phyloP scores from a whole-genome alignment of 2,797 vertebrate genomes.

The Kryptolebias ocellatus region DNA sequence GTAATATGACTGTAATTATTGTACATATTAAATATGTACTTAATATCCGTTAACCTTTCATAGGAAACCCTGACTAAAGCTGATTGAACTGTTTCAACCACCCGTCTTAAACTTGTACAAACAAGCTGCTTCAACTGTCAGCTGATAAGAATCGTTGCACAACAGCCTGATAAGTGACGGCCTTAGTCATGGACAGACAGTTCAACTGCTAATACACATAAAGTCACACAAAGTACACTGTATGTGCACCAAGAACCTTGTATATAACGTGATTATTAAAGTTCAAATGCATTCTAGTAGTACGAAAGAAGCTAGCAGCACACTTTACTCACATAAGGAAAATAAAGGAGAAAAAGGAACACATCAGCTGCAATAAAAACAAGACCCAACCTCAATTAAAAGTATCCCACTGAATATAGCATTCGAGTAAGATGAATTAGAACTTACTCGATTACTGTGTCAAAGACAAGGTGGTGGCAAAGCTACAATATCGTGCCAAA shows the following conservation, averaged over 20 bases:
- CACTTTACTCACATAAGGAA: no score
- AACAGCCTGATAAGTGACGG: slow-evolving; percentile 25
- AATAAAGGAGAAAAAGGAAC: neutral
- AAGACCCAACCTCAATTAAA: neutral
- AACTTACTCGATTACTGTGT: no score
- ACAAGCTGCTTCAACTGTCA: neutral
- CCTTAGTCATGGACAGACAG: neutral
- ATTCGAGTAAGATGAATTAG: no score
- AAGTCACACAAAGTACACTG: neutral
- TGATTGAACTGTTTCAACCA: slow-evolving; percentile 15
- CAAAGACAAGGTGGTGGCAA: slow-evolving; percentile 3
- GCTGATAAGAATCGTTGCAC: slow-evolving; percentile 56
- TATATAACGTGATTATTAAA: neutral
- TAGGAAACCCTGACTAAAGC: neutral
- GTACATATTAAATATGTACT: neutral
- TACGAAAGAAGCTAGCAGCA: no score
- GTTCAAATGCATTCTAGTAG: neutral
- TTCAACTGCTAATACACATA: neutral
- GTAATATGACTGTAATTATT: neutral
- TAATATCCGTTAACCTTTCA: neutral
- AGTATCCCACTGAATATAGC: no score
- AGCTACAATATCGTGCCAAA: slow-evolving; percentile 19
- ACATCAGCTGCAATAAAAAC: neutral
- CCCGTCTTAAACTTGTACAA: slow-evolving; percentile 14
- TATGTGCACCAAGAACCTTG: neutral